Base-by-base conservation (phyloP, 92 coral and sea anemone genomes). In the Zoanthus sansibaricus region DNA sequence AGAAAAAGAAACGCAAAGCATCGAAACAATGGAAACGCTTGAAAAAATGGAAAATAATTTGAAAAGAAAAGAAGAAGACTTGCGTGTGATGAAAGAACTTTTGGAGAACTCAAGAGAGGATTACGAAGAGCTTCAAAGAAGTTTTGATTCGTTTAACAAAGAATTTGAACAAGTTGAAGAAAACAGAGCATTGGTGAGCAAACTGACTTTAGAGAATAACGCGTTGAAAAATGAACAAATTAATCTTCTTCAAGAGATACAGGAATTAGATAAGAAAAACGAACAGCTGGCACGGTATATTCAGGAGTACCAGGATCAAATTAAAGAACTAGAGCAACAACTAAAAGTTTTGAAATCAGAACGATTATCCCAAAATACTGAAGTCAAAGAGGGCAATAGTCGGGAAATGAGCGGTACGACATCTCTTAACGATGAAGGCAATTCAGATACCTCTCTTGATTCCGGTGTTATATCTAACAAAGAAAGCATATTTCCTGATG, bases 161-260 rank as follows among this genome's bases (percentile, higher is more conserved):
- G 85, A 80, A 47, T 80, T 80, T 59, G 85, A 80, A 45, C 85
- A 80, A 67, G 85, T 80, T 20, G 85, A 80, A 47, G 85, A 80
- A 32, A 80, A 80, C 62, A 80, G 85, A 25, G 62, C 85, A 8
- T 12, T 66, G 31, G 75, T 13, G 21, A 42, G 74, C 20, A 80
- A 80, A 47, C 72, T 66, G 20, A 66, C 31, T 17, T 55, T 74
- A 7, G 85, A 80, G 48, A 80, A 80, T 37, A 66, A 47, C 21
- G 31, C 45, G 61, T 66, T 80, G 47, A 80, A 46, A 31, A 80
- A 66, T 20, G 75, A 80, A 47, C 74, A 49, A 49, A 72, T 33
- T 11, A 56, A 66, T 21, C 75, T 80, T 46, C 45, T 25, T 21
- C 44, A 80, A 71, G 75, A 80, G 14, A 66, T 80, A 31, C 85